phyloP scores from a whole-genome alignment of 2,888 invertebrate species.

The Druceiella hillmani region DNA sequence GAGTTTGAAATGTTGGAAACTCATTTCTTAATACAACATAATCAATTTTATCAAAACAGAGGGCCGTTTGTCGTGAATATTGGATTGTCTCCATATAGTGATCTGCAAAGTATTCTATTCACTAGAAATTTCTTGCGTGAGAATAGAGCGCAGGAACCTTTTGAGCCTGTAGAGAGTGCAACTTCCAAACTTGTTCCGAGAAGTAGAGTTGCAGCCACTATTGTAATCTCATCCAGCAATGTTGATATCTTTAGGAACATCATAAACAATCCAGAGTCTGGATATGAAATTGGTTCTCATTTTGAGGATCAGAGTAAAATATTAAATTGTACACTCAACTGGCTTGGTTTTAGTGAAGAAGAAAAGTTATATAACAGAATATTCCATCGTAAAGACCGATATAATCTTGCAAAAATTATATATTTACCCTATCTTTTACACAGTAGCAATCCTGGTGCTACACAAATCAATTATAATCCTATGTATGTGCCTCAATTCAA shows the following conservation, averaged over 20 bases:
- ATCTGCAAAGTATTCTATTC: slow-evolving; percentile 74
- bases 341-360: slow-evolving; percentile 77
- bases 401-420: slow-evolving; percentile 87
- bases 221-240: slow-evolving; percentile 89
- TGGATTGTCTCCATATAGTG: slow-evolving; percentile 83
- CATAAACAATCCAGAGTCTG: slow-evolving; percentile 83
- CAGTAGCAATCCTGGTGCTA: slow-evolving; percentile 84
- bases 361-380: slow-evolving; percentile 68
- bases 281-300: slow-evolving; percentile 94
- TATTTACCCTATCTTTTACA: slow-evolving; percentile 90
- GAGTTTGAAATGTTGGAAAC: slow-evolving; percentile 74
- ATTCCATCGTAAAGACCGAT: slow-evolving; percentile 85
- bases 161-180: slow-evolving; percentile 62
- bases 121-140: slow-evolving; percentile 82
- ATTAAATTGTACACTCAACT: slow-evolving; percentile 93
- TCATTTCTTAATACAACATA: slow-evolving; percentile 70
- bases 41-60: slow-evolving; percentile 83
- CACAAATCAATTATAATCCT: slow-evolving; percentile 70
- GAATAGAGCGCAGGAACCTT: slow-evolving; percentile 84
- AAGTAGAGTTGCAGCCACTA: slow-evolving; percentile 86
- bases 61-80: slow-evolving; percentile 86
- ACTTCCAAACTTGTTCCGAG: slow-evolving; percentile 75
- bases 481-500: slow-evolving; percentile 76
- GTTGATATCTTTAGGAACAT: slow-evolving; percentile 86
- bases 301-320: slow-evolving; percentile 88